Base-by-base conservation (phyloP, 1,140 invertebrate genomes). In the Pygmarrhopalites habei region DNA sequence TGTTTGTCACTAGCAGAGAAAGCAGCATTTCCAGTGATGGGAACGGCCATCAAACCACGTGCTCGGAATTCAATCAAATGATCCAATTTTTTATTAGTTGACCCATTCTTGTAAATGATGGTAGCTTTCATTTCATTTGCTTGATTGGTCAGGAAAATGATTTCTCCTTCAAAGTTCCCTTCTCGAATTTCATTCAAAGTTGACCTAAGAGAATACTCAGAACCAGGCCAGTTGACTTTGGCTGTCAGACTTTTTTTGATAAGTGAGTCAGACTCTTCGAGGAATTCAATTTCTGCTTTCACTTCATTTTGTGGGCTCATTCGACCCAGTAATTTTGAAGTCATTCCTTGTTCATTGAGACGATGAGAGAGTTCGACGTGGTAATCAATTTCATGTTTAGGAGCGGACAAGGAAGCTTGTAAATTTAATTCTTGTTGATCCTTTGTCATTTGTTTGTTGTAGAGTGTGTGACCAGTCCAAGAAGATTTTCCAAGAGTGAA, bases 331-430 rank as follows among this genome's bases (percentile, higher is more conserved):
- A 64, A 53, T 52, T 61, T 63, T 1, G 63, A 55, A 1, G 30
- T 61, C 14, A 71, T 23, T 7, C 57, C 52, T 17, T 39, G 41
- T 14, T 46, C 26, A 1, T 28, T 64, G 25, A 14, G 15, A 23
- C 64, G 44, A 39, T 72, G 64, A 2, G 35, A 17, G 10, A 68
- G 53, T 51, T 68, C 62, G 12, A 71, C 47, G 29, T 64, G 56
- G 46, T 71, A 72, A 55, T 73, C 72, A 4, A 73, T 32, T 2
- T 53, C 64, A 23, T 65, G 58, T 26, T 64, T 56, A 12, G 60
- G 62, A 47, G 61, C 67, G 0, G 25, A 10, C 2, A 73, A 47
- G 0, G 62, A 65, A 14, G 59, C 2, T 41, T 61, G 51, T 3
- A 73, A n/a, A 12, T 49, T 62, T 0, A 72, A 23, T n/a, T 72